Evolutionary conservation across 2,888 invertebrate genomes (phyloP), one percentile per base, ranked within the genome.

Genomic region (Timandra comae): DNA sequence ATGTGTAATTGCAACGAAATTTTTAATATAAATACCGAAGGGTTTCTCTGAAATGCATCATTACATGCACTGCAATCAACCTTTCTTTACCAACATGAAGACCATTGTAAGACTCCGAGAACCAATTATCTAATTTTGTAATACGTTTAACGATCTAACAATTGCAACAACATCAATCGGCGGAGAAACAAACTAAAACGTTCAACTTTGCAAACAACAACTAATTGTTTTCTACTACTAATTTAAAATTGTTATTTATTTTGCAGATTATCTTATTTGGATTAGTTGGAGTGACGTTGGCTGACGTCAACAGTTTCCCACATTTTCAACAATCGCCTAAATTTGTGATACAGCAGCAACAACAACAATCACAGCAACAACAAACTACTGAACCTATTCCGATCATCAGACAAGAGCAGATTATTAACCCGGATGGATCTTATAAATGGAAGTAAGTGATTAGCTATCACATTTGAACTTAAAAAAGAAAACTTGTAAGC

Each of bases 371-470:
- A 13, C 70, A 71, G 22, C 71, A 67, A 25, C 59, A 61, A 23
- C 82, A 87, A 25, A 68, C 81, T 0, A 88, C 87, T 2, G 90
- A 91, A 42, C 89, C 88, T 1, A 88, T 91, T 19, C 91, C 91
- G 7, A 91, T 91, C 36, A 72, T 91, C 27, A 70, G 88, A 33
- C 91, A 91, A 64, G 90, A 91, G 46, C 89, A 91, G 51, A 88
- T 90, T 55, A 87, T 91, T 10, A 91, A 91, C 53, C 89, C 88
- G 16, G 91, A 91, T 66, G 91, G 91, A 42, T 89, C 90, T 32
- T 89, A 89, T 49, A 87, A 85, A 54, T 88, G 81, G 73, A 86
- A 81, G 85, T 88, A 25, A 51, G 52, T 43, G 7, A n/a, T n/a
- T n/a, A n/a, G n/a, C n/a, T n/a, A n/a, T n/a, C n/a, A n/a, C n/a